Conservation (phyloP, 2,113 vertebrate genomes). For the Lophotis ruficrista region DNA sequence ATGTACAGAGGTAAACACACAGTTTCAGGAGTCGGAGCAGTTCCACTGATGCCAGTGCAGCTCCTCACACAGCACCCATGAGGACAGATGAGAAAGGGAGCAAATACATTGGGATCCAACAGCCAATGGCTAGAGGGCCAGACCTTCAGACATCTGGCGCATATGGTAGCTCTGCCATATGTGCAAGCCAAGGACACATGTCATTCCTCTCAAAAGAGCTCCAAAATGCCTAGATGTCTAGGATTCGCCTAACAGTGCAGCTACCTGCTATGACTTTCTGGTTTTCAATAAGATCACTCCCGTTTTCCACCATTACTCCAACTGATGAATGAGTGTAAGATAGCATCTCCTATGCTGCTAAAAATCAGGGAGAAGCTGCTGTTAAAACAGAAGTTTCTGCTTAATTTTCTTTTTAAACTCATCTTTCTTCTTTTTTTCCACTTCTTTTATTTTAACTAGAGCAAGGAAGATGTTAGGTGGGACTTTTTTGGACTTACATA, state of each 20-base stretch:
- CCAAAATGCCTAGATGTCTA: neutral
- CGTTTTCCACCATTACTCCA: neutral
- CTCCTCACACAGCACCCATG: neutral
- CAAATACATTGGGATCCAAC: fast-evolving
- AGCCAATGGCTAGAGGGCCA: neutral
- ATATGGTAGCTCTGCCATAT: neutral
- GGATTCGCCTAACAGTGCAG: neutral
- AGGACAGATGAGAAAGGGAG: neutral
- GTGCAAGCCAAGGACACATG: neutral
- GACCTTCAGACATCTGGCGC: neutral
- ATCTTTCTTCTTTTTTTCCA: neutral
- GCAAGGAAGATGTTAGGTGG: neutral
- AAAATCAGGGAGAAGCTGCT: neutral
- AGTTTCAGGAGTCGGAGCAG: neutral
- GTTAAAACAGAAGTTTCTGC: neutral
- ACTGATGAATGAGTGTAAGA: neutral
- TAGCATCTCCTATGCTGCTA: neutral
- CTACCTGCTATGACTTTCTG: neutral
- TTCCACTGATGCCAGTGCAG: neutral
- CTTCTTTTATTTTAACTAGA: neutral
- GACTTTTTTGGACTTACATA: neutral
- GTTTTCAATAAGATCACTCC: neutral
- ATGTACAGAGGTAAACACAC: neutral
- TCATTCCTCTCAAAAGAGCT: neutral
- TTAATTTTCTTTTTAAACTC: neutral